Evolutionary conservation across 2,113 vertebrate species (phyloP).

Genomic region (Tiliqua scincoides): DNA sequence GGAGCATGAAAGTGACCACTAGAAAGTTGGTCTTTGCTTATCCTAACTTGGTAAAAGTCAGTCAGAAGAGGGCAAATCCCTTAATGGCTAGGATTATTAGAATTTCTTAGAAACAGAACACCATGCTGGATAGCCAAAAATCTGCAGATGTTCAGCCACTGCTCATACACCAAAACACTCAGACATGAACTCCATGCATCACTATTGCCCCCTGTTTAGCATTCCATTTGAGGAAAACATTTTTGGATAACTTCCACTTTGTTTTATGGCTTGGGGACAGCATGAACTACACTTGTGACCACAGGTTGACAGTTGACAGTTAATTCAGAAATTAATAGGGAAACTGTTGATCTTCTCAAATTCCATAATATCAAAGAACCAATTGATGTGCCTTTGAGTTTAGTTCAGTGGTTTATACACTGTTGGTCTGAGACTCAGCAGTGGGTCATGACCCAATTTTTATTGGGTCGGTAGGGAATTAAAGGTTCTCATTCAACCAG

Average conservation of each 20-base stretch:
- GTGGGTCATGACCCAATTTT: no score
- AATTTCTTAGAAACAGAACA: neutral
- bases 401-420: no score
- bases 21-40: neutral
- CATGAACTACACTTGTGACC: neutral
- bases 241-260: neutral
- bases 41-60: neutral
- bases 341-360: neutral
- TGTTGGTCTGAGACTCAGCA: no score
- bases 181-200: neutral
- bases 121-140: neutral
- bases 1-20: neutral
- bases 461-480: neutral
- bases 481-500: no score
- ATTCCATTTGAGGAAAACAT: neutral
- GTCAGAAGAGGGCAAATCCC: neutral
- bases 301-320: neutral
- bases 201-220: neutral
- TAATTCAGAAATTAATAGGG: neutral
- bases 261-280: neutral
- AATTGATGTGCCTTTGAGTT: neutral
- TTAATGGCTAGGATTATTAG: neutral
- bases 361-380: neutral
- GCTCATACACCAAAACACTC: neutral
- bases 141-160: neutral